Conservation (phyloP, 2,113 vertebrate genomes). For the Anoura caudifer region DNA sequence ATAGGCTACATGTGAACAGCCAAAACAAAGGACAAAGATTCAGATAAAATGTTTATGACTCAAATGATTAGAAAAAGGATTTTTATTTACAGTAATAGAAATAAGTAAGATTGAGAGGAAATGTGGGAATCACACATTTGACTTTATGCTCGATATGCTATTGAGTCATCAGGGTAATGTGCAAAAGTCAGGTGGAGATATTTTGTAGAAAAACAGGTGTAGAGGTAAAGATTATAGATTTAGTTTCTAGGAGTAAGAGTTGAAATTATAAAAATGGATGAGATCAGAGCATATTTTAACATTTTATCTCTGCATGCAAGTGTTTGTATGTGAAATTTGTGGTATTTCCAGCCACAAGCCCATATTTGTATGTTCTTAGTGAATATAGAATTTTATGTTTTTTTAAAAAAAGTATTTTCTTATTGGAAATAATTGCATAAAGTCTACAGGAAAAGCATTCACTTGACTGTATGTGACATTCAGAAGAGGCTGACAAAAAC, state of each 20-base stretch:
- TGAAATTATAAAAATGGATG: constrained; percentile 19
- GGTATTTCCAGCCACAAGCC: background rate
- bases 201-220: background rate
- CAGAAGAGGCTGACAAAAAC: background rate
- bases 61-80: background rate
- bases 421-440: constrained; percentile 18
- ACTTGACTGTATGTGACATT: constrained; percentile 13
- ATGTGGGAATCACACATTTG: background rate
- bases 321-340: background rate
- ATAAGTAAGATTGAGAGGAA: background rate
- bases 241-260: background rate
- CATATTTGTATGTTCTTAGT: background rate
- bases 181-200: background rate
- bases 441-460: background rate
- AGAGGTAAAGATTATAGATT: background rate
- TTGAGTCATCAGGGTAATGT: background rate
- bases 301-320: background rate
- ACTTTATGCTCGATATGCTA: background rate
- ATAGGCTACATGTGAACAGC: background rate
- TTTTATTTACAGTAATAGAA: background rate
- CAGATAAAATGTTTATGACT: background rate
- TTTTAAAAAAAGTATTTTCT: background rate
- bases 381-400: background rate
- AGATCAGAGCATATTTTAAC: background rate
- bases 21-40: background rate